Evolutionary conservation across 2,113 vertebrate species (phyloP).

Genomic region (Pyrgilauda ruficollis): DNA sequence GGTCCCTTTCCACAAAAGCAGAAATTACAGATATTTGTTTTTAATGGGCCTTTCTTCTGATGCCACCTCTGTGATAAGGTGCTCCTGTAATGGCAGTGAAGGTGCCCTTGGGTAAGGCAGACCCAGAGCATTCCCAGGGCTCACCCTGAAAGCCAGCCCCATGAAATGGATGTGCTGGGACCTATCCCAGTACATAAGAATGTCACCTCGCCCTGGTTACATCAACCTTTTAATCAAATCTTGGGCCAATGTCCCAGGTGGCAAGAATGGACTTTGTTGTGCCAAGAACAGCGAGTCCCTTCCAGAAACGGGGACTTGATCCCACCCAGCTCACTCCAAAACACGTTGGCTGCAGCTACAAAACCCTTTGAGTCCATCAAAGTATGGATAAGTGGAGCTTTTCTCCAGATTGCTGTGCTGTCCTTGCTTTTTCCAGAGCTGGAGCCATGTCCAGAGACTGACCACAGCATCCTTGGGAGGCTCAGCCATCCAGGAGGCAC

Average conservation of each 20-base stretch:
- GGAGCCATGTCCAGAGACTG: background rate
- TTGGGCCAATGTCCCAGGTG: conserved; percentile 1
- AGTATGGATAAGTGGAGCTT: background rate
- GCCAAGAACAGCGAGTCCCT: conserved; percentile 25
- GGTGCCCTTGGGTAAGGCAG: background rate
- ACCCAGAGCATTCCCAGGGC: background rate
- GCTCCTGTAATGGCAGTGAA: background rate
- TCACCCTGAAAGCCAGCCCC: rapidly evolving
- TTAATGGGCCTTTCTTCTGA: background rate
- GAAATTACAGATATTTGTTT: background rate
- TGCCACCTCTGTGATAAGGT: background rate
- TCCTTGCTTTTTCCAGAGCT: background rate
- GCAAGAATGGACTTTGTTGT: background rate
- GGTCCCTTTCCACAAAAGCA: background rate
- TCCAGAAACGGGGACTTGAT: background rate
- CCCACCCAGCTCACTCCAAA: background rate
- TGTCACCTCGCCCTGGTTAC: background rate
- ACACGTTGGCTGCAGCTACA: background rate
- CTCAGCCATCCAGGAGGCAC: background rate
- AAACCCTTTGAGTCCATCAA: background rate
- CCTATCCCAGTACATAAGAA: background rate
- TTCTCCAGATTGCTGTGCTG: rapidly evolving
- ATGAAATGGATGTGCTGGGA: background rate
- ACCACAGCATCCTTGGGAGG: rapidly evolving
- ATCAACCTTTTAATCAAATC: conserved; percentile 42